These are phyloP conservation scores for Melanotaenia trifasciata DNA, from an alignment of 2,797 vertebrate species.

Conservation along the genomic window DNA sequence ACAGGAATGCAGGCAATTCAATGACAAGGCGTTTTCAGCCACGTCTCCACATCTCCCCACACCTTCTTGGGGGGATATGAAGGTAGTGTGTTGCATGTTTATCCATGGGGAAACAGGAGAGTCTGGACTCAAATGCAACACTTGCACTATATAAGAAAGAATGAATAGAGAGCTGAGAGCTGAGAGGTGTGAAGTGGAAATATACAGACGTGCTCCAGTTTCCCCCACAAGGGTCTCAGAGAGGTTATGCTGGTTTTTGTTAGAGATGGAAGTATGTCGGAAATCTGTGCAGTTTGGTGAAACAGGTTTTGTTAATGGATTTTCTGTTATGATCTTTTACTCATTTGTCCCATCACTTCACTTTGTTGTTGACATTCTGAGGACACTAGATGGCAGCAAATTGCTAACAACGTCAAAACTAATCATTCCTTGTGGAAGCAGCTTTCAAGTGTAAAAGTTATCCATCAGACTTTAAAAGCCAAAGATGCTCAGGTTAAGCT, in stretches of 20 bases:
- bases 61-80: constrained; percentile 79
- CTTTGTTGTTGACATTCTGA: not conserved
- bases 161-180: constrained; percentile 17
- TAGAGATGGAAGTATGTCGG: not conserved
- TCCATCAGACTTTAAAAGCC: not conserved
- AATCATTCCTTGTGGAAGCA: not conserved
- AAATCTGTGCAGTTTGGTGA: not conserved
- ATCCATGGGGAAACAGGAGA: constrained; percentile 42
- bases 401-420: constrained; percentile 19
- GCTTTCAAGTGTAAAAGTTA: not conserved
- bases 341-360: not conserved
- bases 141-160: constrained; percentile 6
- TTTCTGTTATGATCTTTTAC: not conserved
- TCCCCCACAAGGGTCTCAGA: not conserved
- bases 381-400: constrained; percentile 81
- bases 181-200: constrained; percentile 4
- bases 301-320: not conserved
- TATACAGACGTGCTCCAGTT: not conserved
- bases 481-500: not conserved
- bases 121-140: constrained; percentile 6
- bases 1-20: constrained; percentile 79
- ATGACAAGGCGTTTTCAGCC: constrained; percentile 77
- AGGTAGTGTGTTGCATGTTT: constrained; percentile 54
- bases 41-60: constrained; percentile 59
- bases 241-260: not conserved